Conservation (phyloP, 2,888 invertebrate genomes). For the Microctonus brassicae region DNA sequence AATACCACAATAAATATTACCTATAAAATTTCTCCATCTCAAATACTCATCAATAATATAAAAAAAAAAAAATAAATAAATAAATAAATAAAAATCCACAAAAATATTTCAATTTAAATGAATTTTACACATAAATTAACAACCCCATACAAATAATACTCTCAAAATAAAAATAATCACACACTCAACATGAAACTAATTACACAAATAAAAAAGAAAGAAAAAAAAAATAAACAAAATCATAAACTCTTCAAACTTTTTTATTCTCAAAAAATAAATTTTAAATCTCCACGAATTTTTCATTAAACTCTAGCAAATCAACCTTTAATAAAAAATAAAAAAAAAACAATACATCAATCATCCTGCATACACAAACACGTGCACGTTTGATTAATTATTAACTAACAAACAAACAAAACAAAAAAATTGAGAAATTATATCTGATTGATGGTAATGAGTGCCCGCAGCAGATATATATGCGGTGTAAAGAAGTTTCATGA, state of each 20-base stretch:
- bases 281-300: neutral
- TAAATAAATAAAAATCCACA: too few relatives aligned
- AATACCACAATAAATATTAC: neutral
- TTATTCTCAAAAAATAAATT: neutral
- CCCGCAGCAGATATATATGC: neutral
- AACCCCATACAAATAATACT: neutral
- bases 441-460: constrained; percentile 18
- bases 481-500: neutral
- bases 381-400: constrained; percentile 7
- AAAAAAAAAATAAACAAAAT: neutral
- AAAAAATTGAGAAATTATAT: neutral
- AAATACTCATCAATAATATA: neutral
- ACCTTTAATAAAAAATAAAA: neutral
- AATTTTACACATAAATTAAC: neutral
- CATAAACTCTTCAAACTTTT: neutral
- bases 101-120: too few relatives aligned
- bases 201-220: neutral
- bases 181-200: too few relatives aligned
- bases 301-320: neutral
- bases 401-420: neutral
- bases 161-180: neutral
- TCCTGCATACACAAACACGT: neutral
- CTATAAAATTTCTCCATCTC: neutral
- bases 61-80: neutral
- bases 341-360: neutral